A percentile compares a stretch with the other conserved stretches of the same genome.
These are phyloP conservation scores for Hypselothyrea guttata DNA, from an alignment of 2,888 invertebrate species.

Conservation along the genomic window DNA sequence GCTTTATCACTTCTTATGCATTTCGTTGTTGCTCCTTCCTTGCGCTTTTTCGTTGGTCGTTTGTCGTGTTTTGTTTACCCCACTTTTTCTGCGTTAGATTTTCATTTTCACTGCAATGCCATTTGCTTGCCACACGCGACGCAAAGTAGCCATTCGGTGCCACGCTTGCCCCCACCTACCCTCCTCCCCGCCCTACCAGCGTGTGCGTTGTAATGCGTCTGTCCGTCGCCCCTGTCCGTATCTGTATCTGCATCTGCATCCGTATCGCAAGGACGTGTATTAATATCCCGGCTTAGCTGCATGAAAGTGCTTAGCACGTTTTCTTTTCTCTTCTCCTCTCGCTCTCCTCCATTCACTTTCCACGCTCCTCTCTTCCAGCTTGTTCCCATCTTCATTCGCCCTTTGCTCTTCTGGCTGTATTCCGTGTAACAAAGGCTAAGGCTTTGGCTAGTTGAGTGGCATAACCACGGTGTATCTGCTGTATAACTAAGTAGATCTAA, in stretches of 20 bases:
- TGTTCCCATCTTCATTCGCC: neutral
- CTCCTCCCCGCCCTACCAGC: neutral
- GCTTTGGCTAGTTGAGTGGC: constrained; percentile 10
- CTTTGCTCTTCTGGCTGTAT: neutral
- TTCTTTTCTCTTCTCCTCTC: neutral
- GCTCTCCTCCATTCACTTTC: neutral
- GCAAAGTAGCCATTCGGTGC: constrained; percentile 62
- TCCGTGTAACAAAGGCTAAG: neutral
- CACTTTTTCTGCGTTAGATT: constrained; percentile 72
- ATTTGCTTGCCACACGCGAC: constrained; percentile 73
- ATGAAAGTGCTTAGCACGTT: constrained; percentile 70
- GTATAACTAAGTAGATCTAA: neutral
- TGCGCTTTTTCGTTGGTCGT: neutral
- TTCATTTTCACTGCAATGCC: constrained; percentile 76
- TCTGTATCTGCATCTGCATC: constrained; percentile 25
- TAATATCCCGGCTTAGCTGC: constrained; percentile 77
- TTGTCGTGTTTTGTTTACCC: constrained; percentile 63
- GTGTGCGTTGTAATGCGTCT: constrained; percentile 51
- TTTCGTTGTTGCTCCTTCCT: too few species aligned
- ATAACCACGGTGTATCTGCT: too few species aligned
- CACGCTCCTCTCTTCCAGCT: neutral
- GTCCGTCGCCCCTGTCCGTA: constrained; percentile 46
- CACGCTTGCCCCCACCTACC: neutral
- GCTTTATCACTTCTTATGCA: too few species aligned
- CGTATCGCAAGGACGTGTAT: constrained; percentile 70